phyloP scores from a whole-genome alignment of 2,888 invertebrate genomes.

The Tipula lateralis region DNA sequence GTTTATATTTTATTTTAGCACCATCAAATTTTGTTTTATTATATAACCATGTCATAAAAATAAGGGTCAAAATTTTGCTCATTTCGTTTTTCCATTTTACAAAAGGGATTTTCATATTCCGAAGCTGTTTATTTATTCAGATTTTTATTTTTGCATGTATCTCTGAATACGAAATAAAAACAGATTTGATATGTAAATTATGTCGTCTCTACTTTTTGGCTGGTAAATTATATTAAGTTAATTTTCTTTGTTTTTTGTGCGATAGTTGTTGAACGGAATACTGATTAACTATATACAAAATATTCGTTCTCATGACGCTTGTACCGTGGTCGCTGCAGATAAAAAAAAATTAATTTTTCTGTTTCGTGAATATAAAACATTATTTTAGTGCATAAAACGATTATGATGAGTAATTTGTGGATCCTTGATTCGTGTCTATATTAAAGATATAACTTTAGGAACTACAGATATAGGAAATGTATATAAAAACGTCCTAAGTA shows the following conservation, averaged over 20 bases:
- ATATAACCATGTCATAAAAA: slow-evolving; percentile 14
- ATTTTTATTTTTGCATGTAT: not conserved
- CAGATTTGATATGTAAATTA: slow-evolving; percentile 15
- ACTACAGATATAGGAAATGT: no score
- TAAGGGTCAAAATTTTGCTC: slow-evolving; percentile 11
- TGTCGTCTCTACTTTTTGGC: not conserved
- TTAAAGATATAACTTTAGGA: no score
- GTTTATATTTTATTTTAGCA: slow-evolving; percentile 1
- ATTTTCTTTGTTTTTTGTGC: not conserved
- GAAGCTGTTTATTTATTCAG: not conserved
- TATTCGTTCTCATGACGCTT: no score
- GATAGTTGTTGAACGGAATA: not conserved
- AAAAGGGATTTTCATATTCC: not conserved
- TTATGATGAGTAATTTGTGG: no score
- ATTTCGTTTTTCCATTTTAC: slow-evolving; percentile 11
- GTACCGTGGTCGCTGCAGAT: not conserved
- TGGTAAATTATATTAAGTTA: slow-evolving; percentile 13
- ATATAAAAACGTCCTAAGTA: no score
- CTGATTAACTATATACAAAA: not conserved
- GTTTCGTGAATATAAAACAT: not conserved
- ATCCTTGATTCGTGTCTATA: no score
- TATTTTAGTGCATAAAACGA: not conserved
- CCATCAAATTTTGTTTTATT: slow-evolving; percentile 24
- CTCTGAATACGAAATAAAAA: not conserved
- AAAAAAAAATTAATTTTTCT: not conserved